Evolutionary conservation across 2,113 vertebrate species (phyloP), one percentile per base, ranked within the genome.

Genomic region (Oreochromis tanganicae): DNA sequence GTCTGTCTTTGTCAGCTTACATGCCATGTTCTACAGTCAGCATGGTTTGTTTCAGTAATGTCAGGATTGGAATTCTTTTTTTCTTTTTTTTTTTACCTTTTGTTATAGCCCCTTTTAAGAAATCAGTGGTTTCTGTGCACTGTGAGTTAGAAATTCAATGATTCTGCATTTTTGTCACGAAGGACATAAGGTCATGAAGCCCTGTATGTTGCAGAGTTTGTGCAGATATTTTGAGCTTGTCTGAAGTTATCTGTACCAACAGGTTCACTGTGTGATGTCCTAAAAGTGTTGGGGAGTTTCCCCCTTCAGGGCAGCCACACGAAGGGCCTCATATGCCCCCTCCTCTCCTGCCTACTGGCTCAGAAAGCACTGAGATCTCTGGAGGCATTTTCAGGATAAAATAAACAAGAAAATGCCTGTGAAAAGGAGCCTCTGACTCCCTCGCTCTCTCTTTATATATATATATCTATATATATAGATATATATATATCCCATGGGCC

Each of bases 321-420:
- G 87, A 93, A 89, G 88, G 81, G 84, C 54, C 82, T 80, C 75
- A 82, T 59, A 50, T 16, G 7, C 66, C 57, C 54, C 88, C 54
- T 88, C 57, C 32, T 52, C 84, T 78, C 38, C 54, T 66, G 50
- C 73, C 73, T 68, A 43, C 85, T 84, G 82, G 85, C 86, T 85
- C 48, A 87, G 91, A 89, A 87, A 88, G 83, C 92, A 66, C 75
- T 21, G 34, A 86, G 61, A 88, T 92, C 90, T 90, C 83, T 87
- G 83, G 85, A 92, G 89, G 82, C 84, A 38, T 91, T 90, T 90
- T 85, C 88, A 54, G 82, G 81, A 88, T 81, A 87, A 86, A 92
- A 93, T 92, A 93, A 92, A 91, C 85, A 92, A 87, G 79, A 87
- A 90, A 83, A 84, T 75, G 27, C 19, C 48, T 88, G 87, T 92